Percentiles rank a stretch among this genome's conserved stretches.
Evolutionary conservation across 2,797 vertebrate species (phyloP).

Genomic region (Eospalax fontanierii): DNA sequence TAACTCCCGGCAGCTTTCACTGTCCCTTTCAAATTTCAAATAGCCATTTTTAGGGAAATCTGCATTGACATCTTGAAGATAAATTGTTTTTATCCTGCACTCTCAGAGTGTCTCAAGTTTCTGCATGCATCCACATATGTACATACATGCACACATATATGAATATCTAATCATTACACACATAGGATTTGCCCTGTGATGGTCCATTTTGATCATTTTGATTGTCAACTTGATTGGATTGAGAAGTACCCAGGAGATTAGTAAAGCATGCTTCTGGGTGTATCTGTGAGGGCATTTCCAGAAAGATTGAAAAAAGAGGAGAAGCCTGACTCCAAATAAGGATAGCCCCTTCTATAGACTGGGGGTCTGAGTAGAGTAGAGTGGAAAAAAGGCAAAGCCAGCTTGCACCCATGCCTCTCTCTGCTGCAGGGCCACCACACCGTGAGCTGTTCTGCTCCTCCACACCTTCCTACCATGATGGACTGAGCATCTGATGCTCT

Average conservation of each 20-base stretch:
- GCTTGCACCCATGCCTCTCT: not conserved
- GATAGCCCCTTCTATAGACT: not conserved
- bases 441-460: not conserved
- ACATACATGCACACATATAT: no score
- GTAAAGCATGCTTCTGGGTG: not conserved
- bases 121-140: not conserved
- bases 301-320: not conserved
- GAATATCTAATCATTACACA: not conserved
- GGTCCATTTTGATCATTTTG: not conserved
- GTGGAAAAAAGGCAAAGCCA: not conserved
- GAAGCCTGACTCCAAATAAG: not conserved
- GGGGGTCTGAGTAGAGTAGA: no score
- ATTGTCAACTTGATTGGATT: not conserved
- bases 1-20: not conserved
- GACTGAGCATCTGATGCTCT: not conserved
- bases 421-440: not conserved
- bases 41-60: not conserved
- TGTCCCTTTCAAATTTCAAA: conserved; percentile 30
- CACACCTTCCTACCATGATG: not conserved
- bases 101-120: not conserved
- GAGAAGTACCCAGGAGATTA: not conserved
- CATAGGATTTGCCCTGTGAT: not conserved
- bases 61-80: not conserved
- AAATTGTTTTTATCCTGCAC: no score
- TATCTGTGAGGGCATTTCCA: not conserved